Conservation (phyloP, 2,113 vertebrate species). For the Neolamprologus modestus region DNA sequence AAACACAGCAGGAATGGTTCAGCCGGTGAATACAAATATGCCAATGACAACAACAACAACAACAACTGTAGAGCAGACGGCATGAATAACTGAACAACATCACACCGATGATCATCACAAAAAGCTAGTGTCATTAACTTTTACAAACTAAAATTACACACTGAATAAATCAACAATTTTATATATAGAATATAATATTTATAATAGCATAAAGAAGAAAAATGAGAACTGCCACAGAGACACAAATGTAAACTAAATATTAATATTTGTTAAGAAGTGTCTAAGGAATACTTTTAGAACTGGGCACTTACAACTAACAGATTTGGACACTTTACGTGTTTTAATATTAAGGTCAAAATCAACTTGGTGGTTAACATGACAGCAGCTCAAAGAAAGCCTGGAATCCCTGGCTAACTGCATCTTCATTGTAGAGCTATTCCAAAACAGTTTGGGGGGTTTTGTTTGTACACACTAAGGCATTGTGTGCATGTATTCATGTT, state of each 20-base stretch:
- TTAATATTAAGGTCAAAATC: neutral
- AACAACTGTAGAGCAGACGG: neutral
- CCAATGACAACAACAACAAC: neutral
- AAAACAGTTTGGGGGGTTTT: neutral
- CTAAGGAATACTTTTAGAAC: neutral
- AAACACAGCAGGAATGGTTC: neutral
- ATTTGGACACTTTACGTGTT: neutral
- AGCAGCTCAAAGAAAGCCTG: neutral
- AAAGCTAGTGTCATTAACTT: neutral
- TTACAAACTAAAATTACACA: neutral
- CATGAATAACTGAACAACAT: neutral
- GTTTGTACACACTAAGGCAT: neutral
- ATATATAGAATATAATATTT: neutral
- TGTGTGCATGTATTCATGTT: neutral
- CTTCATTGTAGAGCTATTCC: neutral
- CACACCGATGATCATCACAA: neutral
- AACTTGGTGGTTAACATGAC: neutral
- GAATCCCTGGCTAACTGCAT: neutral
- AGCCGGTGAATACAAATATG: neutral
- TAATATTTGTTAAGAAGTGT: neutral
- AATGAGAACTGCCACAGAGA: neutral
- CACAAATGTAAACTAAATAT: neutral
- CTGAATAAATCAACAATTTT: neutral
- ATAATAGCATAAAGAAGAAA: neutral
- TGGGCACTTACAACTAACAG: neutral